A percentile compares a stretch with the other conserved stretches of the same genome.
Conservation (phyloP, 2,888 invertebrate species). For the Mythimna albipuncta region DNA sequence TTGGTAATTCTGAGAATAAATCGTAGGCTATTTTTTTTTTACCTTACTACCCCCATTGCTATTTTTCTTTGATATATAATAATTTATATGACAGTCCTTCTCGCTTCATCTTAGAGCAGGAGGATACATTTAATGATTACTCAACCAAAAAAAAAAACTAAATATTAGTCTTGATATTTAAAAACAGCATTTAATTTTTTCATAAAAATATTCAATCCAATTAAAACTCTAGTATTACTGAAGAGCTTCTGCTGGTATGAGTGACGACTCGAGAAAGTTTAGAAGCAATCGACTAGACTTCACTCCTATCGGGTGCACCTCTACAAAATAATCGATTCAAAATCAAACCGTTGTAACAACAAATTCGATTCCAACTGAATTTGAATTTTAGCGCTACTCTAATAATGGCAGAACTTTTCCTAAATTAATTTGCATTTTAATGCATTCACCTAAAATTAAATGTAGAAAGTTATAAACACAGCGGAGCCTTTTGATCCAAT, state of each 20-base stretch:
- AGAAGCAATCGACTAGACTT: conserved; percentile 34
- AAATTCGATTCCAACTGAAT: conserved; percentile 44
- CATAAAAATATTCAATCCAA: conserved; percentile 10
- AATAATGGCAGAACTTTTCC: conserved; percentile 54
- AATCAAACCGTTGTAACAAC: conserved; percentile 30
- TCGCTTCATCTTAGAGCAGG: too few species aligned
- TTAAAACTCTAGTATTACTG: conserved; percentile 11
- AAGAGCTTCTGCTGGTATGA: conserved; percentile 34
- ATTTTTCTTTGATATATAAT: too few species aligned
- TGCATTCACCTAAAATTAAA: conserved; percentile 55
- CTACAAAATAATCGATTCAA: conserved; percentile 49
- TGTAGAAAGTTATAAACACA: conserved; percentile 50
- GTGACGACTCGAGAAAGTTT: conserved; percentile 45
- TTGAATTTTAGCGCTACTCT: conserved; percentile 46
- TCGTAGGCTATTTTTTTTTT: too few species aligned
- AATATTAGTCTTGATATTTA: too few species aligned
- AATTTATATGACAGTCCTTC: too few species aligned
- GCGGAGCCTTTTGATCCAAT: conserved; percentile 43
- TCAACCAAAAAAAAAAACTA: too few species aligned
- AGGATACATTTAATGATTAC: neutral
- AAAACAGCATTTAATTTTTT: neutral
- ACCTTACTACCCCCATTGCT: too few species aligned
- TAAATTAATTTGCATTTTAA: conserved; percentile 65
- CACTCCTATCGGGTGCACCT: conserved; percentile 31
- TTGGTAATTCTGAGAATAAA: too few species aligned